Conservation (phyloP, 2,113 vertebrate species). For the Zosterops pallidus region DNA sequence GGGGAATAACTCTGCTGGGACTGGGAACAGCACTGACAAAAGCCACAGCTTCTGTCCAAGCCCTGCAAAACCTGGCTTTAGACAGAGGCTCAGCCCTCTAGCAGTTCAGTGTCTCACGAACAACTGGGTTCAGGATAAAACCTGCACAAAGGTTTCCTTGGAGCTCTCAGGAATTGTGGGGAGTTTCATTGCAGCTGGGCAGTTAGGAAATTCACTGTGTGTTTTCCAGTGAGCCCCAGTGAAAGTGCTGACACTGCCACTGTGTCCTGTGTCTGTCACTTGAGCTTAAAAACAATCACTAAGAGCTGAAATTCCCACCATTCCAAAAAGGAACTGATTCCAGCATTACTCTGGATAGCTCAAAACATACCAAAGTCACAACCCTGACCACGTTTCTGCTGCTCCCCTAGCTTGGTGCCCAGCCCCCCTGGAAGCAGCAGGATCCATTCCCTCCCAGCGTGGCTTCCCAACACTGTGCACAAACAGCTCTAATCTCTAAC, state of each 20-base stretch:
- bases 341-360: neutral
- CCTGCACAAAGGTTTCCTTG: neutral
- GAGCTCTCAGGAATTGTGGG: neutral
- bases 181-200: neutral
- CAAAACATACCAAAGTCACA: neutral
- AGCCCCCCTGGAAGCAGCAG: neutral
- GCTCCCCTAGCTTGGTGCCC: neutral
- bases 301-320: neutral
- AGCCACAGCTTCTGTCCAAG: neutral
- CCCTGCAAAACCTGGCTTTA: neutral
- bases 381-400: neutral
- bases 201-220: neutral
- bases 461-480: constrained; percentile 25
- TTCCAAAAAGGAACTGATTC: neutral
- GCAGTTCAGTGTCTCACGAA: neutral
- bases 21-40: neutral
- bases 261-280: neutral
- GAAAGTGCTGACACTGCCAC: neutral
- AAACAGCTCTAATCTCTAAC: neutral
- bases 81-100: neutral
- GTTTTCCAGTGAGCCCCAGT: neutral
- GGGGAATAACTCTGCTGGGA: neutral
- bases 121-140: neutral
- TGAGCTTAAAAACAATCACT: neutral
- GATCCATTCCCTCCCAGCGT: neutral